Evolutionary conservation across 1,140 invertebrate genomes (phyloP).

Genomic region (Octopus bimaculoides): DNA sequence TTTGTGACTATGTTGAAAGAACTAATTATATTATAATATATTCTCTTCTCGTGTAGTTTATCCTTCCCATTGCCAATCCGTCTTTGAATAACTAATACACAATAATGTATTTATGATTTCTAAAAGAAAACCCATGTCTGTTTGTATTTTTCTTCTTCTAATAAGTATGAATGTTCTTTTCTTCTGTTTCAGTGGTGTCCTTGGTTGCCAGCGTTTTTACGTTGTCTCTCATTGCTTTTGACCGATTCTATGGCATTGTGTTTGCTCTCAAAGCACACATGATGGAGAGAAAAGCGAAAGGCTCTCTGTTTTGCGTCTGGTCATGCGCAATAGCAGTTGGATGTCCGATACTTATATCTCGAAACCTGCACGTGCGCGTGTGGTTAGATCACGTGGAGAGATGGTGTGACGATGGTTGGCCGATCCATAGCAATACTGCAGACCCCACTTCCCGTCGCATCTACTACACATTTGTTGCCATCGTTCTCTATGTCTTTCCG

Average conservation of each 20-base stretch:
- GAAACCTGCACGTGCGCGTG: slow-evolving; percentile 33
- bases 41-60: too few relatives aligned
- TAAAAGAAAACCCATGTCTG: too few relatives aligned
- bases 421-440: slow-evolving; percentile 26
- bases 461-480: slow-evolving; percentile 57
- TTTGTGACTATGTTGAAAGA: too few relatives aligned
- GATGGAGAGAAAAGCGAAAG: slow-evolving; percentile 37
- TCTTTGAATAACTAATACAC: too few relatives aligned
- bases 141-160: too few relatives aligned
- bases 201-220: slow-evolving; percentile 59
- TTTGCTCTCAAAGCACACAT: slow-evolving; percentile 51
- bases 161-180: not conserved
- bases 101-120: too few relatives aligned
- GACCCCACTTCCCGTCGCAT: slow-evolving; percentile 32
- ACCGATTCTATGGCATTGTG: slow-evolving; percentile 56
- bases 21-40: too few relatives aligned
- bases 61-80: too few relatives aligned
- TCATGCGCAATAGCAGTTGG: slow-evolving; percentile 49
- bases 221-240: slow-evolving; percentile 58
- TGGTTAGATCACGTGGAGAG: slow-evolving; percentile 49
- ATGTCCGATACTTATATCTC: slow-evolving; percentile 49
- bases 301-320: slow-evolving; percentile 58
- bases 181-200: slow-evolving; percentile 52
- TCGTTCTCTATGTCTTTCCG: slow-evolving; percentile 59
- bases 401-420: slow-evolving; percentile 51